Conservation (phyloP, 2,797 vertebrate genomes). For the Artibeus jamaicensis region DNA sequence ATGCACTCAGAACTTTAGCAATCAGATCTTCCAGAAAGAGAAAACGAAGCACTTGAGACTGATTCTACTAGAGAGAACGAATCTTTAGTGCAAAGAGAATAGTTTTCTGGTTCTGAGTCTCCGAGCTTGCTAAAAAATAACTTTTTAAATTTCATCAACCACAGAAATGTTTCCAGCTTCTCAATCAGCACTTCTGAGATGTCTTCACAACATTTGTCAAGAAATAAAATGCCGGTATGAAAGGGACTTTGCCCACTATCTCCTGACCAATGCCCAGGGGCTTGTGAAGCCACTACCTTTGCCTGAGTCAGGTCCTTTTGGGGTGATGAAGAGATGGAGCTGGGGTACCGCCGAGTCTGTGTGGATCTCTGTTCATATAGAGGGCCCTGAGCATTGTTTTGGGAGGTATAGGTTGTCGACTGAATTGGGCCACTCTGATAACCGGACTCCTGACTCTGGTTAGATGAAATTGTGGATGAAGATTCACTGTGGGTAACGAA, state of each 20-base stretch:
- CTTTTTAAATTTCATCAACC: conserved; percentile 35
- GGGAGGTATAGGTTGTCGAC: conserved; percentile 87
- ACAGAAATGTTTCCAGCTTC: conserved; percentile 25
- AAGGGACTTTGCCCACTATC: not conserved
- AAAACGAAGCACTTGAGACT: conserved; percentile 6
- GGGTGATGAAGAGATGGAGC: conserved; percentile 93
- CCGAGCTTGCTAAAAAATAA: not conserved
- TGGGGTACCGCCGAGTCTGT: conserved; percentile 93
- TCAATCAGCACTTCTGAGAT: not conserved
- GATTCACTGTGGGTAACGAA: conserved; percentile 87
- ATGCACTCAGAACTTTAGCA: not conserved
- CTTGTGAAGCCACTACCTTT: conserved; percentile 86
- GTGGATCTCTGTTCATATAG: conserved; percentile 95
- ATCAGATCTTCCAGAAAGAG: conserved; percentile 12
- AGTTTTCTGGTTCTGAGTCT: conserved; percentile 35
- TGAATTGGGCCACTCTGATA: conserved; percentile 87
- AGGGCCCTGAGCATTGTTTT: conserved; percentile 91
- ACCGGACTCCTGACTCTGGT: conserved; percentile 89
- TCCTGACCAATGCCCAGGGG: not conserved
- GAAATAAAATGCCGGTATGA: conserved; percentile 15
- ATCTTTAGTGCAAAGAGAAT: conserved; percentile 26
- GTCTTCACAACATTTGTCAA: conserved; percentile 20
- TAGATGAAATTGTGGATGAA: conserved; percentile 89
- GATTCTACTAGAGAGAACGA: conserved; percentile 6
- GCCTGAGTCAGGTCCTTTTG: conserved; percentile 95